Evolutionary conservation across 2,113 vertebrate species (phyloP).

Genomic region (Etia nguti): DNA sequence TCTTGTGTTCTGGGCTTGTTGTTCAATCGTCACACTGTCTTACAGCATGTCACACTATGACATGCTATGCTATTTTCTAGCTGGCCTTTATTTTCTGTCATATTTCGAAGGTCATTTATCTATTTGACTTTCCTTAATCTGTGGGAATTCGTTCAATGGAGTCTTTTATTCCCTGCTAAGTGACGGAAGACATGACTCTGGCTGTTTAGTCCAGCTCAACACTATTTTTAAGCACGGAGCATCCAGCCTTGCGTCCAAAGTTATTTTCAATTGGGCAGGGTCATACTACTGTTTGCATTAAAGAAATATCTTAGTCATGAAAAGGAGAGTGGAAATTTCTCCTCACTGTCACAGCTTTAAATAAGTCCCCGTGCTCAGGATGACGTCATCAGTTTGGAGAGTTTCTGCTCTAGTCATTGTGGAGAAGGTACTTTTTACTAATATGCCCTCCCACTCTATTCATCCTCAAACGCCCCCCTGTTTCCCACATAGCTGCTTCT

Average conservation of each 20-base stretch:
- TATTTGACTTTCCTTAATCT: neutral
- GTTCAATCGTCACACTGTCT: neutral
- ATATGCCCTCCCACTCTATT: neutral
- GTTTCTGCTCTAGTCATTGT: conserved; percentile 12
- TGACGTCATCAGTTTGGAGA: conserved; percentile 40
- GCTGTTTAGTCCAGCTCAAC: neutral
- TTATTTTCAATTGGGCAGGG: conserved; percentile 30
- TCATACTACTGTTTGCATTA: conserved; percentile 20
- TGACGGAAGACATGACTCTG: conserved; percentile 1
- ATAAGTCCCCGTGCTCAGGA: neutral
- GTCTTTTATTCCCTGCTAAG: conserved; percentile 12
- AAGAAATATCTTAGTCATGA: conserved; percentile 44
- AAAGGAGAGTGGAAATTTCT: conserved; percentile 35
- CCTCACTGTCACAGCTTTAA: conserved; percentile 20
- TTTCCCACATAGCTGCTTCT: conserved; percentile 53
- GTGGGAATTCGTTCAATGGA: neutral
- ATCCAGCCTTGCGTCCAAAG: conserved; percentile 4
- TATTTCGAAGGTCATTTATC: neutral
- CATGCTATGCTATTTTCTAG: neutral
- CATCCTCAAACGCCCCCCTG: conserved; percentile 44
- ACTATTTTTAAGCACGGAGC: conserved; percentile 36
- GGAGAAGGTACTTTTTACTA: neutral
- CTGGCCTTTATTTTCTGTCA: neutral
- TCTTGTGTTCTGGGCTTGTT: neutral
- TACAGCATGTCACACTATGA: neutral